Conservation (phyloP, 2,888 invertebrate genomes). For the Cordilura impudica region DNA sequence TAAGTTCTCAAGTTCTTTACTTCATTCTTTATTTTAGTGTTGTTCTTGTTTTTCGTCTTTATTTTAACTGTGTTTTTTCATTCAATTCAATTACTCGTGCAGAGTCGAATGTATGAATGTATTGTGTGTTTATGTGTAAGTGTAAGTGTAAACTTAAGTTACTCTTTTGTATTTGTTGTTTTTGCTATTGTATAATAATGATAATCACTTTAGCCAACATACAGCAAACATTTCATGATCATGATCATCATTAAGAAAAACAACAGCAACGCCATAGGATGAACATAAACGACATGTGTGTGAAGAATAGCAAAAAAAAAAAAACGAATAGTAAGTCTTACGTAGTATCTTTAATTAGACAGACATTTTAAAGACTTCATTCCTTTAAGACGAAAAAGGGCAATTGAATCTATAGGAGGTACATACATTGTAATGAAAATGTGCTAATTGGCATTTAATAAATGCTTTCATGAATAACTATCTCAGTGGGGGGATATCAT, state of each 20-base stretch:
- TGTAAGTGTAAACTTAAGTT: no score
- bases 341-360: neutral
- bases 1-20: constrained; percentile 27
- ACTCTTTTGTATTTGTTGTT: constrained; percentile 28
- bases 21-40: constrained; percentile 11
- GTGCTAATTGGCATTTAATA: no score
- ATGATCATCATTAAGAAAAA: constrained; percentile 29
- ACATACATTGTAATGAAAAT: no score
- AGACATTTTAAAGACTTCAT: neutral
- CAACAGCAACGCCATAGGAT: constrained; percentile 2
- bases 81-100: constrained; percentile 32
- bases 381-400: no score
- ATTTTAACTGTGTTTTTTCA: neutral
- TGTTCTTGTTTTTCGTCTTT: constrained; percentile 3
- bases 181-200: constrained; percentile 48
- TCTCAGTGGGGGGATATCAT: no score
- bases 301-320: neutral
- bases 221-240: constrained; percentile 38
- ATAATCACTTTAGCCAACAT: constrained; percentile 26
- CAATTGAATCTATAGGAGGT: no score
- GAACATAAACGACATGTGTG: constrained; percentile 30
- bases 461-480: no score
- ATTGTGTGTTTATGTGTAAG: neutral
- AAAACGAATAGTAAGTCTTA: neutral
- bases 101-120: neutral